Base-by-base conservation (phyloP, 2,797 vertebrate genomes). In the Taenioides sp. region DNA sequence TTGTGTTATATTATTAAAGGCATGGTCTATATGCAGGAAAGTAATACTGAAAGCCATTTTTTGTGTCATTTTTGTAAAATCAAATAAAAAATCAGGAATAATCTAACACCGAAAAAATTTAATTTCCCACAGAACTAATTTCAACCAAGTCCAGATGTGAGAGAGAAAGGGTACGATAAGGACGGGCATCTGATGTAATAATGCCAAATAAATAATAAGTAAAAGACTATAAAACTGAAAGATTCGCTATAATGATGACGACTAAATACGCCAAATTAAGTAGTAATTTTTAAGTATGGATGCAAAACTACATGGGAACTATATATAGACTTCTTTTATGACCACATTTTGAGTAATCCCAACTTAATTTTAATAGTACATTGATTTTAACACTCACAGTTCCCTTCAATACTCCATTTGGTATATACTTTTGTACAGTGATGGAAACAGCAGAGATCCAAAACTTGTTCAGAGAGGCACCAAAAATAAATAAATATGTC, bases 401-500 rank as follows among this genome's bases (percentile, higher is more conserved):
- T 66, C 47, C 25, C 49, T 65, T 52, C 65, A 66, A 5, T 14
- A 31, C 47, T 31, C 25, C 65, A 52, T 66, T 52, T 66, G 65
- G 65, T 66, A 31, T 66, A 52, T 31, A 54, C 27, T 54, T 66
- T 52, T 66, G 27, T 66, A 66, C 65, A 66, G 23, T 66, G 12
- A 52, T 31, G 10, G 47, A 66, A 52, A 66, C 65, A 68, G 28
- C 22, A 75, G 57, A 43, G 50, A 23, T 65, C 79, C 73, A 81
- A 70, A 77, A 69, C 78, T 70, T 37, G 47, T 70, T 76, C 65
- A 85, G 84, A 85, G 84, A 89, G 87, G 88, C 90, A 91, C 86
- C 80, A 79, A 88, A 37, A 90, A 90, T 82, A 87, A 91, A 89
- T 87, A 88, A 79, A 86, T 79, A 60, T 63, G 68, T 75, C 37